phyloP scores from a whole-genome alignment of 2,888 invertebrate species.

The Leucophenga montana region DNA sequence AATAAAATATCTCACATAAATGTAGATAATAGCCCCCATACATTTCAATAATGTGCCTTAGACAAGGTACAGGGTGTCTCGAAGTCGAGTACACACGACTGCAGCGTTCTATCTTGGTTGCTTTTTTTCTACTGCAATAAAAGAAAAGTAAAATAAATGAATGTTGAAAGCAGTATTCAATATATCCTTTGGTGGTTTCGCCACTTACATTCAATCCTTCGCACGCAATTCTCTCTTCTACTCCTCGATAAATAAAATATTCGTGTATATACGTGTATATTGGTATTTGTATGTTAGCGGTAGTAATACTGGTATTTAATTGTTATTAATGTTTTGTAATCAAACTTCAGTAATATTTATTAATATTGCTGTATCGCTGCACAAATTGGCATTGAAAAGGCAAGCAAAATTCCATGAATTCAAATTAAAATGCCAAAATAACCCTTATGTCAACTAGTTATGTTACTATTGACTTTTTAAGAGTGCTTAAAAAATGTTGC shows the following conservation, averaged over 20 bases:
- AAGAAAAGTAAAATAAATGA: neutral
- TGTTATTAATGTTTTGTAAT: conserved; percentile 59
- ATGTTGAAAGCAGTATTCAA: conserved; percentile 9
- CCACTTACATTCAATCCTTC: conserved; percentile 1
- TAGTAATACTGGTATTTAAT: conserved; percentile 50
- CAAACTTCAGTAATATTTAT: conserved; percentile 63
- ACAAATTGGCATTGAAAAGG: too few species aligned
- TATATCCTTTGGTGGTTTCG: conserved; percentile 2
- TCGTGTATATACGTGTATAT: neutral
- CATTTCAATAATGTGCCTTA: too few species aligned
- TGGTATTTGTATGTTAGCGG: neutral
- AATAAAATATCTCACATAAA: too few species aligned
- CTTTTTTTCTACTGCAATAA: neutral
- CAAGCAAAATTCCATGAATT: too few species aligned
- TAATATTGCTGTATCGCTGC: conserved; percentile 26
- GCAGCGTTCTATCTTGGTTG: neutral
- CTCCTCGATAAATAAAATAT: too few species aligned
- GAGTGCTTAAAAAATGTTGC: too few species aligned
- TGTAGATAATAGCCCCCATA: too few species aligned
- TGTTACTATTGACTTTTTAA: too few species aligned
- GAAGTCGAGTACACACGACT: too few species aligned
- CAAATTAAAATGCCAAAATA: too few species aligned
- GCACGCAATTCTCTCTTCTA: conserved; percentile 6
- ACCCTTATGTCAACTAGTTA: too few species aligned
- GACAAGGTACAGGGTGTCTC: too few species aligned